A percentile compares a stretch with the other conserved stretches of the same genome.
Conservation (phyloP, 2,888 invertebrate genomes). For the Hofmannophila pseudospretella region DNA sequence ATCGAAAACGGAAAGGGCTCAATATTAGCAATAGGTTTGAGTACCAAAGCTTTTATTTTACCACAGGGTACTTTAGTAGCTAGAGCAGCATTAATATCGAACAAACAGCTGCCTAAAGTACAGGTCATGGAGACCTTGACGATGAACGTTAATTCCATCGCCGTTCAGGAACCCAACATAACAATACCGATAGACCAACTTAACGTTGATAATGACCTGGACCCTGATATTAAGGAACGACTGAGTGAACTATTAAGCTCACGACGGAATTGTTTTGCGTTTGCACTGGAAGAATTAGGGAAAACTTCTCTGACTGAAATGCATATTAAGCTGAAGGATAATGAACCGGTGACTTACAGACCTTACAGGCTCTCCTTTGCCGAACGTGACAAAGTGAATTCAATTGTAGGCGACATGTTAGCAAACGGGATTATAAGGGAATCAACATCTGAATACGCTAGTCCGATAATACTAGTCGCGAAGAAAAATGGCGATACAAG, state of each 20-base stretch:
- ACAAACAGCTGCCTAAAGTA: background rate
- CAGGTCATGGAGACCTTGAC: background rate
- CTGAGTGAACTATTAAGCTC: slow-evolving; percentile 5
- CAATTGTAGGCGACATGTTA: slow-evolving; percentile 7
- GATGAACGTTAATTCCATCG: background rate
- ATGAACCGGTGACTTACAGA: slow-evolving; percentile 11
- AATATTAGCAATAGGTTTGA: background rate
- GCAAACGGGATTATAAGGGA: slow-evolving; percentile 7
- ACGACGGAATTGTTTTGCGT: slow-evolving; percentile 10
- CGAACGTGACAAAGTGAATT: slow-evolving; percentile 8
- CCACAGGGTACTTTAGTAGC: background rate
- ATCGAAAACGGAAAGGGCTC: background rate
- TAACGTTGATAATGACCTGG: background rate
- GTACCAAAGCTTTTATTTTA: background rate
- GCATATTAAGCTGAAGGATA: slow-evolving; percentile 10
- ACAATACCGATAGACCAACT: background rate
- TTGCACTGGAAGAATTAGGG: slow-evolving; percentile 8
- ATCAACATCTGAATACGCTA: slow-evolving; percentile 8
- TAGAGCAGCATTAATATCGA: background rate
- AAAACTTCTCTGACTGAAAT: slow-evolving; percentile 10
- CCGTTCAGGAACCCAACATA: background rate
- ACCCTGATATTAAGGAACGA: background rate
- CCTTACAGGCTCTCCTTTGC: slow-evolving; percentile 9
- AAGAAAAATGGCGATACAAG: slow-evolving; percentile 18
- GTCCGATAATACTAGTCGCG: slow-evolving; percentile 9